Evolutionary conservation across 2,113 vertebrate species (phyloP).

Genomic region (Cheirogaleus medius): DNA sequence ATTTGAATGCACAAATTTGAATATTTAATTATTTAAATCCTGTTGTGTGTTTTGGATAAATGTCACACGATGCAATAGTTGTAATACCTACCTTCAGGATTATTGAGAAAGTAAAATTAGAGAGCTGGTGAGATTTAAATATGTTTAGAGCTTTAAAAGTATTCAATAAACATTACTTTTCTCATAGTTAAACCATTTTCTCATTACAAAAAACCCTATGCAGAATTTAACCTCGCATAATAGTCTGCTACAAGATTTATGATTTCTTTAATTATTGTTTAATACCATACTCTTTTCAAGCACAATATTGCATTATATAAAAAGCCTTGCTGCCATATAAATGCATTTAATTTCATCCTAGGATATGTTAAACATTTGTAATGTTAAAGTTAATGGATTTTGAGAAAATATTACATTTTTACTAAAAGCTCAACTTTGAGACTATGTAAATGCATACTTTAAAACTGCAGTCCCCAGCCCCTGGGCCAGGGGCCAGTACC

Average conservation of each 20-base stretch:
- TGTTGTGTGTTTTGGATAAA: conserved; percentile 41
- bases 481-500: too few relatives aligned
- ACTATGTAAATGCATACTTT: conserved; percentile 38
- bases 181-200: conserved; percentile 45
- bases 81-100: background rate
- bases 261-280: conserved; percentile 49
- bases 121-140: conserved; percentile 15
- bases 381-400: conserved; percentile 59
- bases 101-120: conserved; percentile 32
- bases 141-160: conserved; percentile 45
- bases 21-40: conserved; percentile 57
- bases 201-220: background rate
- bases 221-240: conserved; percentile 33
- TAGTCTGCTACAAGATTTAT: background rate
- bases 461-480: too few relatives aligned
- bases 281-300: conserved; percentile 25
- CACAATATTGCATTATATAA: conserved; percentile 1
- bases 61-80: background rate
- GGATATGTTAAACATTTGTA: conserved; percentile 49
- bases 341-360: conserved; percentile 56
- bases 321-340: conserved; percentile 49
- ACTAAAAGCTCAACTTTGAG: conserved; percentile 46
- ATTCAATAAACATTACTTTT: conserved; percentile 42
- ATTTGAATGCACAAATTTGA: conserved; percentile 40
- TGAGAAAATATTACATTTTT: conserved; percentile 43